phyloP scores from a whole-genome alignment of 2,797 vertebrate species.

The Oreonectes daqikongensis region DNA sequence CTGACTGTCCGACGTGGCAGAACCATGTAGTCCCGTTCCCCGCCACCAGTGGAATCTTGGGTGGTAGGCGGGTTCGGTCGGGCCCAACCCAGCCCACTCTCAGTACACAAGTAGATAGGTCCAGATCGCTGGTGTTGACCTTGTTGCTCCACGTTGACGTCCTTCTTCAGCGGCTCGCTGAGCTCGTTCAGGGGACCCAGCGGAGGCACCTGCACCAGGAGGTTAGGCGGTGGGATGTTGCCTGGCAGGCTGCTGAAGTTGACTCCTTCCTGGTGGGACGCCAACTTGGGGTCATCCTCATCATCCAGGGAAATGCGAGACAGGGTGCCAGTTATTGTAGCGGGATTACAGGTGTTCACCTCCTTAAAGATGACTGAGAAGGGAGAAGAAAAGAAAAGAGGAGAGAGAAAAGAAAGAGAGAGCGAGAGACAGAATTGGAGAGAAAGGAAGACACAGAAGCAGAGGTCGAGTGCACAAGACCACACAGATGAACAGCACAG shows the following conservation, averaged over 20 bases:
- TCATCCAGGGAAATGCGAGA: slow-evolving; percentile 97
- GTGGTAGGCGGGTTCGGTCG: slow-evolving; percentile 78
- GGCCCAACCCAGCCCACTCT: slow-evolving; percentile 91
- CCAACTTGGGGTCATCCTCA: slow-evolving; percentile 93
- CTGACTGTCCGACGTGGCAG: slow-evolving; percentile 91
- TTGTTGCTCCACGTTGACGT: slow-evolving; percentile 83
- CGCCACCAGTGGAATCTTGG: slow-evolving; percentile 70
- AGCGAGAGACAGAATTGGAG: slow-evolving; percentile 19
- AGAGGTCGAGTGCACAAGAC: slow-evolving; percentile 46
- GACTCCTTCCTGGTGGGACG: slow-evolving; percentile 86
- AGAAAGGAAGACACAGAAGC: slow-evolving; percentile 19
- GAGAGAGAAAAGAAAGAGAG: slow-evolving; percentile 3
- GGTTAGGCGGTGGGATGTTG: slow-evolving; percentile 89
- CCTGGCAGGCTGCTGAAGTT: slow-evolving; percentile 93
- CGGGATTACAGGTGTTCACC: slow-evolving; percentile 95
- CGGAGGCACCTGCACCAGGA: slow-evolving; percentile 88
- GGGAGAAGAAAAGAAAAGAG: slow-evolving; percentile 27
- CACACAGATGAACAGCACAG: slow-evolving; percentile 29
- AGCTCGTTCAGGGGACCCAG: slow-evolving; percentile 86
- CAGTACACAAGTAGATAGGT: slow-evolving; percentile 93
- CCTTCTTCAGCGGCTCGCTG: slow-evolving; percentile 85
- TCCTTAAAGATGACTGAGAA: slow-evolving; percentile 95
- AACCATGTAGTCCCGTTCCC: slow-evolving; percentile 97
- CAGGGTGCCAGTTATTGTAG: slow-evolving; percentile 95
- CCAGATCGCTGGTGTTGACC: slow-evolving; percentile 73